Evolutionary conservation across 2,113 vertebrate species (phyloP).

Genomic region (Alces alces): DNA sequence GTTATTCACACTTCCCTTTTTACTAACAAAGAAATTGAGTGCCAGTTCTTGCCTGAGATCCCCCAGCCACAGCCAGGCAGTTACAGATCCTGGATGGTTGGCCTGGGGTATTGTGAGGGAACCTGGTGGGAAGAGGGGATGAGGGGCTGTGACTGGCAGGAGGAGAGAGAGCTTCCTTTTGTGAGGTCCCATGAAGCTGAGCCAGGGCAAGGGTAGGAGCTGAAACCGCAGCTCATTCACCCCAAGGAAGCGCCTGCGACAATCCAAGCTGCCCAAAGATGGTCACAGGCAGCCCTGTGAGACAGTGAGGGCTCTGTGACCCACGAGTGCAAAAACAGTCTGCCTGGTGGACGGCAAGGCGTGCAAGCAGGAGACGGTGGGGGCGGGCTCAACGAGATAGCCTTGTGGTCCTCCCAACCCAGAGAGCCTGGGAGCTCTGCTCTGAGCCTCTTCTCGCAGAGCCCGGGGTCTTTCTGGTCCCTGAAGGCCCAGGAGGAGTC

Average conservation of each 20-base stretch:
- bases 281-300: neutral
- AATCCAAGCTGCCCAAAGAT: slow-evolving; percentile 11
- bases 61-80: neutral
- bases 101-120: neutral
- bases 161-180: neutral
- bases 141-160: neutral
- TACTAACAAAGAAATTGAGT: neutral
- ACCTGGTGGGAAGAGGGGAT: neutral
- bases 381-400: neutral
- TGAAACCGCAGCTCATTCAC: neutral
- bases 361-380: too few relatives aligned
- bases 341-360: neutral
- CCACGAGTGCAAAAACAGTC: neutral
- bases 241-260: neutral
- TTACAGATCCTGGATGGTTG: neutral
- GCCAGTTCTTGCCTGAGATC: neutral
- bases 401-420: neutral
- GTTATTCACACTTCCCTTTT: neutral
- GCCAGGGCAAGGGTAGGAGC: neutral
- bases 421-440: neutral
- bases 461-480: neutral
- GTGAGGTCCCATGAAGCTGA: neutral
- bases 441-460: neutral
- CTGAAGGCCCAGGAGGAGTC: neutral
- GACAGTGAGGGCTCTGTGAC: neutral